Conservation (phyloP, 2,797 vertebrate species). For the Enoplosus armatus region DNA sequence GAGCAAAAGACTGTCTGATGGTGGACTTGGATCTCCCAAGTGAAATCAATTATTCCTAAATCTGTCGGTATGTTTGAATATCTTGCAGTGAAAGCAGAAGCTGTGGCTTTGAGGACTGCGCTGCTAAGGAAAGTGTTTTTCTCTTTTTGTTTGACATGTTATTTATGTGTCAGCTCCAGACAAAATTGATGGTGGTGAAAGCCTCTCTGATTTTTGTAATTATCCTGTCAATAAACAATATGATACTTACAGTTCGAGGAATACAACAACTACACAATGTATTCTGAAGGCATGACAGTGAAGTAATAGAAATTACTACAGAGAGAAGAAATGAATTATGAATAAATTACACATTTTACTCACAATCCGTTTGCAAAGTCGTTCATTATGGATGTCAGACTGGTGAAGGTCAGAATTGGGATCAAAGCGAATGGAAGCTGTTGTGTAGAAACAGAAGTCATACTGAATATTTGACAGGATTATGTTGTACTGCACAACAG, state of each 20-base stretch:
- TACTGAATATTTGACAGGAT: conserved; percentile 1
- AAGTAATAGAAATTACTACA: neutral
- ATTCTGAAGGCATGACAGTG: neutral
- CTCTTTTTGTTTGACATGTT: neutral
- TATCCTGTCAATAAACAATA: neutral
- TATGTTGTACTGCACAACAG: neutral
- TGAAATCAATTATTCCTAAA: neutral
- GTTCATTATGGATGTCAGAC: conserved; percentile 90
- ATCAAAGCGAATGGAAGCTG: conserved; percentile 97
- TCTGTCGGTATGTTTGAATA: too few relatives aligned
- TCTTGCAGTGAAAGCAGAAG: neutral
- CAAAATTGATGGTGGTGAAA: neutral
- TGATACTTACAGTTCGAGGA: neutral
- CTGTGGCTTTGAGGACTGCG: neutral
- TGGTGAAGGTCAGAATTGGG: conserved; percentile 95
- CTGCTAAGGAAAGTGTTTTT: neutral
- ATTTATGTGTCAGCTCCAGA: neutral
- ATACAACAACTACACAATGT: neutral
- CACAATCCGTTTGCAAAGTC: conserved; percentile 94
- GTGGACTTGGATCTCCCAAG: neutral
- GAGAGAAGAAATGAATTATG: neutral
- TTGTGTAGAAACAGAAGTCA: conserved; percentile 35
- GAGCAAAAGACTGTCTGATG: neutral
- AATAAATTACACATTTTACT: conserved; percentile 73
- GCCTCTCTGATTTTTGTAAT: neutral